Evolutionary conservation across 2,888 invertebrate species (phyloP).

Genomic region (Kryphioiulus occultus): DNA sequence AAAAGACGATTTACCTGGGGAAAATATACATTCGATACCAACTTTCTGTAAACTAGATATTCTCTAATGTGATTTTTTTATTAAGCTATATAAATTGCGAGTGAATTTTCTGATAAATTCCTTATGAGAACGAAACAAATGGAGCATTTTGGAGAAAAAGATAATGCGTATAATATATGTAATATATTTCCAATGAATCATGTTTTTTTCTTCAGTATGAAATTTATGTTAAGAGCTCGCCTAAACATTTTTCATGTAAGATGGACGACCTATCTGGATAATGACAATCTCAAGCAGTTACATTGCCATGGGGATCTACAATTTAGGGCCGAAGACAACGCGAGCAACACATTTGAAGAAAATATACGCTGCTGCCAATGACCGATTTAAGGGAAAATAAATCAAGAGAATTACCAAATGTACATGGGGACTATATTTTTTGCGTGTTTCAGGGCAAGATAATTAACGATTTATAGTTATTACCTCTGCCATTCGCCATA

Average conservation of each 20-base stretch:
- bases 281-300: slow-evolving; percentile 27
- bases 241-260: slow-evolving; percentile 1
- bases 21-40: background rate
- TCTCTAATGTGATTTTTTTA: background rate
- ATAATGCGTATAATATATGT: slow-evolving; percentile 3
- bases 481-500: background rate
- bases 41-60: background rate
- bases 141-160: background rate
- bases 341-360: slow-evolving; percentile 7
- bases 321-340: background rate
- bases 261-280: background rate
- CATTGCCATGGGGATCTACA: background rate
- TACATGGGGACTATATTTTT: background rate
- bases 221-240: background rate
- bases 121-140: background rate
- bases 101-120: background rate
- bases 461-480: background rate
- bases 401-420: background rate
- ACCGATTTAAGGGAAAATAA: background rate
- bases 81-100: background rate
- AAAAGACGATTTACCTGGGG: background rate
- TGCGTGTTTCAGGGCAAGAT: background rate
- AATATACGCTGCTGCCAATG: background rate
- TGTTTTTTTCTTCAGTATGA: background rate
- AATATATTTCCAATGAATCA: background rate